These are phyloP conservation scores for Urocitellus parryii DNA, from an alignment of 2,113 vertebrate genomes.

Conservation along the genomic window DNA sequence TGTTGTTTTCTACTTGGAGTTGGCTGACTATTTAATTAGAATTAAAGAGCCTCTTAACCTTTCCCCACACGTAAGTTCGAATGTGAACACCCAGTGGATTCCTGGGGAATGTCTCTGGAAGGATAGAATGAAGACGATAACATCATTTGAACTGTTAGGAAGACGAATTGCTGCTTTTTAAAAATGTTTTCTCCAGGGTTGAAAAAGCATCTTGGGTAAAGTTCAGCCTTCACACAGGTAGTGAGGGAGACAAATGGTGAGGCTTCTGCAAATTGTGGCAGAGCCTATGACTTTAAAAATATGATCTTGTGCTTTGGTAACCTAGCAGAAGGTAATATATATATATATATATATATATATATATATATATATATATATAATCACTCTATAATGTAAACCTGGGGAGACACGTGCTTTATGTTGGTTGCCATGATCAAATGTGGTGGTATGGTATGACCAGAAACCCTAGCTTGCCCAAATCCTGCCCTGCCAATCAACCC, in stretches of 20 bases:
- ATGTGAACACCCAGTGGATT: conserved; percentile 28
- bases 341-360: too few species aligned
- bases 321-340: background rate
- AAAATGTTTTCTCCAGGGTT: conserved; percentile 25
- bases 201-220: conserved; percentile 15
- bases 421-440: background rate
- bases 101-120: conserved; percentile 50
- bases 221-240: background rate
- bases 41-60: conserved; percentile 64
- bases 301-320: background rate
- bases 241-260: background rate
- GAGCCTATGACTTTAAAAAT: background rate
- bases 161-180: conserved; percentile 62
- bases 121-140: conserved; percentile 59
- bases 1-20: conserved; percentile 54
- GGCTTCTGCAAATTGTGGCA: background rate
- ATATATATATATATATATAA: too few species aligned
- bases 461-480: background rate
- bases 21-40: conserved; percentile 76
- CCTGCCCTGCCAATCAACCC: background rate
- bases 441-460: background rate
- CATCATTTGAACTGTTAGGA: conserved; percentile 27
- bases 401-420: background rate
- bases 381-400: background rate
- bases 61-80: conserved; percentile 55